Conservation (phyloP, 2,113 vertebrate species). For the Sander lucioperca region DNA sequence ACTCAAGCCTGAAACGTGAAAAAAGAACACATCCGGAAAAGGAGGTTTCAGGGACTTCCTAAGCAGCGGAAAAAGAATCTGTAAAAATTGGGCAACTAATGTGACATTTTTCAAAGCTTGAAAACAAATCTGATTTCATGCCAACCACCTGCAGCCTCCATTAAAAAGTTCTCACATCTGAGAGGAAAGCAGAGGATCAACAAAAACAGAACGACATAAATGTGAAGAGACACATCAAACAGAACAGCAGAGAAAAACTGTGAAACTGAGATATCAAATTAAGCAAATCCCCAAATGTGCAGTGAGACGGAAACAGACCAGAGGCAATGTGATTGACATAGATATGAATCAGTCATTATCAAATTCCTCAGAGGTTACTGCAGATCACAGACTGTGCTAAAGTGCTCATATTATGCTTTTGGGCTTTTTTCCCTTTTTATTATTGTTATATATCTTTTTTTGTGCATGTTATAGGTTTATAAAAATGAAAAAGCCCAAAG, state of each 20-base stretch:
- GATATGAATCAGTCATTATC: constrained; percentile 25
- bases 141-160: constrained; percentile 2
- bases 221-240: not conserved
- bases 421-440: no score
- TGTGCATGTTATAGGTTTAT: no score
- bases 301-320: not conserved
- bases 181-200: not conserved
- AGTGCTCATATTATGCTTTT: not conserved
- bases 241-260: not conserved
- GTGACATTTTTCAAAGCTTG: not conserved
- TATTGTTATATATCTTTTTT: no score
- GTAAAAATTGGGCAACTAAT: not conserved
- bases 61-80: not conserved
- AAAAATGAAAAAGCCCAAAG: no score
- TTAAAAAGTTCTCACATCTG: not conserved
- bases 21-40: not conserved
- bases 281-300: constrained; percentile 16
- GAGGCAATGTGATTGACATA: not conserved
- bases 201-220: not conserved
- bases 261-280: constrained; percentile 4
- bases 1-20: not conserved
- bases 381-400: constrained; percentile 1
- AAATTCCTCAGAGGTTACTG: constrained; percentile 39
- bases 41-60: not conserved
- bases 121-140: not conserved